These are phyloP conservation scores for Scaptomyza caliginosa DNA, from an alignment of 2,888 invertebrate species.

Conservation along the genomic window DNA sequence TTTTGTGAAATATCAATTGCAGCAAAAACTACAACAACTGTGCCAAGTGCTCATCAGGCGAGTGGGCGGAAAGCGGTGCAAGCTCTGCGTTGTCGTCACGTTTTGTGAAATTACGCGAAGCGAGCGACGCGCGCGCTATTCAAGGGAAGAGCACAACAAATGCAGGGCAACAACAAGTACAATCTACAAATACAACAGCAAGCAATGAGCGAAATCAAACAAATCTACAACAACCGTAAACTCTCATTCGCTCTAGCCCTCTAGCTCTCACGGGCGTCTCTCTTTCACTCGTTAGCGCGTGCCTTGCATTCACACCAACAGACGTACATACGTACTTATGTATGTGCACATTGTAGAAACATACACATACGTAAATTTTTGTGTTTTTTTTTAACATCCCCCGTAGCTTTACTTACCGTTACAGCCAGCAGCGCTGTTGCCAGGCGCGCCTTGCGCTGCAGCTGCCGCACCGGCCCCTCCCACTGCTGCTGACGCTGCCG, in stretches of 20 bases:
- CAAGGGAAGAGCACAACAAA: constrained; percentile 23
- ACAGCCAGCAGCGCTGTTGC: constrained; percentile 68
- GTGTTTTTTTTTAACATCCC: constrained; percentile 5
- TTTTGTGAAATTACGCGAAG: constrained; percentile 74
- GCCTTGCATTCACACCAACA: constrained; percentile 39
- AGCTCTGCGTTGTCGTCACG: constrained; percentile 63
- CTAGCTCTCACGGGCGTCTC: constrained; percentile 7
- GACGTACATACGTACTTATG: background rate
- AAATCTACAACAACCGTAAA: constrained; percentile 31
- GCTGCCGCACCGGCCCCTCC: constrained; percentile 44
- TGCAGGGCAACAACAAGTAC: constrained; percentile 36
- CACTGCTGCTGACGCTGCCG: constrained; percentile 38
- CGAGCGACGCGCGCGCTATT: constrained; percentile 49
- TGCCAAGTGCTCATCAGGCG: constrained; percentile 47
- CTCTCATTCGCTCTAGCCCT: constrained; percentile 22
- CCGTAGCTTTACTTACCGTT: constrained; percentile 71
- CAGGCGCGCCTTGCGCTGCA: constrained; percentile 51
- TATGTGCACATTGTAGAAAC: constrained; percentile 5
- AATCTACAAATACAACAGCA: constrained; percentile 1
- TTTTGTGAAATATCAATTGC: constrained; percentile 77
- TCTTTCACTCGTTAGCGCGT: constrained; percentile 46
- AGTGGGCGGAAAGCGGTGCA: constrained; percentile 10
- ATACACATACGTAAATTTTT: constrained; percentile 21
- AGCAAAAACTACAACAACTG: constrained; percentile 46
- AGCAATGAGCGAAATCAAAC: constrained; percentile 35